Evolutionary conservation across 2,888 invertebrate genomes (phyloP).

Genomic region (Lordiphosa fenestrarum): DNA sequence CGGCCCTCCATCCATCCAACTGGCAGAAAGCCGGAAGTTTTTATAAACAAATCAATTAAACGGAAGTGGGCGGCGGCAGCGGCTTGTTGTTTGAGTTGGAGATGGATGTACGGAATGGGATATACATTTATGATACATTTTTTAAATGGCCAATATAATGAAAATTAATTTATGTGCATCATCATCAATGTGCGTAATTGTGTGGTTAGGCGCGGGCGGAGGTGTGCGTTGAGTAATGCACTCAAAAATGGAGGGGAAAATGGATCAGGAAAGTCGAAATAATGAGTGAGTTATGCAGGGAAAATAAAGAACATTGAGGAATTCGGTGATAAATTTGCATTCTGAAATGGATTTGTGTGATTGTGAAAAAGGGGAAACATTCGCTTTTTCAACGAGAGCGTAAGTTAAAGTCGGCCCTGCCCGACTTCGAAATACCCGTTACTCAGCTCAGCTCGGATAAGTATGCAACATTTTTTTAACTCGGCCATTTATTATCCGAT

Average conservation of each 20-base stretch:
- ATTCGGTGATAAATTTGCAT: no score
- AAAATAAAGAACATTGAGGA: no score
- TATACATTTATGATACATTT: conserved; percentile 28
- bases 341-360: no score
- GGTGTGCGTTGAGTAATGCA: conserved; percentile 3
- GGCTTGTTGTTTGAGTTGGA: conserved; percentile 23
- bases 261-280: no score
- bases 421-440: no score
- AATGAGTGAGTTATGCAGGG: no score
- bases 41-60: conserved; percentile 69
- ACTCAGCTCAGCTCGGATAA: no score
- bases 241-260: not conserved
- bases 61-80: conserved; percentile 61
- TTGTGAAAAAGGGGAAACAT: no score
- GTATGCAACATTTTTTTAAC: no score
- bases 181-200: conserved; percentile 13
- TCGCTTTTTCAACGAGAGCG: no score
- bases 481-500: no score
- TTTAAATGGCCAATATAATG: conserved; percentile 8
- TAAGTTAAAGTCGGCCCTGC: no score
- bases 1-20: conserved; percentile 15
- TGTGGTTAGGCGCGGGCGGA: not conserved
- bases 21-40: conserved; percentile 58
- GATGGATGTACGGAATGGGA: conserved; percentile 19
- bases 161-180: conserved; percentile 10